Evolutionary conservation across 2,888 invertebrate species (phyloP).

Genomic region (Hemaris fuciformis): DNA sequence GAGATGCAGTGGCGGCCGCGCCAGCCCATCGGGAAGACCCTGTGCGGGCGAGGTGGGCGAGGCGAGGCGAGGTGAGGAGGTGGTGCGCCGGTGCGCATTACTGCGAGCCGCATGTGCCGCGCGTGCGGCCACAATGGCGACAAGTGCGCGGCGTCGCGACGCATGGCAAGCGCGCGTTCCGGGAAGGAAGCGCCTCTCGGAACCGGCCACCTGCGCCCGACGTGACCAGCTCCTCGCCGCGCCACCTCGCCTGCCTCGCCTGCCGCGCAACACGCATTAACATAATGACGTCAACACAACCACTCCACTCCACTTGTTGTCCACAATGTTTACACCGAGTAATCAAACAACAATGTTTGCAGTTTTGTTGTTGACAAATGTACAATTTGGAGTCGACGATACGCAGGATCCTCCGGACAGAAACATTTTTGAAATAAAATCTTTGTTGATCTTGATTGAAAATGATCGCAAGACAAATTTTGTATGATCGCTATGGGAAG

Average conservation of each 20-base stretch:
- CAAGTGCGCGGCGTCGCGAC: constrained; percentile 20
- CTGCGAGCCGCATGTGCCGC: not conserved
- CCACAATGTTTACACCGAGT: not conserved
- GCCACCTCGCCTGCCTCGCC: no score
- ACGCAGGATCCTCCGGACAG: no score
- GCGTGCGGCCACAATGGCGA: constrained; percentile 25
- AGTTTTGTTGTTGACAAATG: no score
- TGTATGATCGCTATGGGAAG: not conserved
- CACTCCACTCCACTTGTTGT: no score
- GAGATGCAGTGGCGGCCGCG: no score
- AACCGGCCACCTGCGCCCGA: constrained; percentile 30
- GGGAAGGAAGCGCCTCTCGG: constrained; percentile 29
- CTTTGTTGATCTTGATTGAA: no score
- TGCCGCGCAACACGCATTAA: not conserved
- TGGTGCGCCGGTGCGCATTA: not conserved
- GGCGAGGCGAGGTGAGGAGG: not conserved
- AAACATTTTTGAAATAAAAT: no score
- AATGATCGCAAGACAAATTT: no score
- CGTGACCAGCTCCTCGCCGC: constrained; percentile 24
- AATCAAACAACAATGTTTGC: no score
- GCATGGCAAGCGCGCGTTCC: constrained; percentile 29
- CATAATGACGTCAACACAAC: not conserved
- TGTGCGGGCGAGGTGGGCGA: no score
- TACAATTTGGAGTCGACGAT: no score
- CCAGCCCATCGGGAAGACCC: no score